Base-by-base conservation (phyloP, 2,797 vertebrate genomes). In the Alca torda region DNA sequence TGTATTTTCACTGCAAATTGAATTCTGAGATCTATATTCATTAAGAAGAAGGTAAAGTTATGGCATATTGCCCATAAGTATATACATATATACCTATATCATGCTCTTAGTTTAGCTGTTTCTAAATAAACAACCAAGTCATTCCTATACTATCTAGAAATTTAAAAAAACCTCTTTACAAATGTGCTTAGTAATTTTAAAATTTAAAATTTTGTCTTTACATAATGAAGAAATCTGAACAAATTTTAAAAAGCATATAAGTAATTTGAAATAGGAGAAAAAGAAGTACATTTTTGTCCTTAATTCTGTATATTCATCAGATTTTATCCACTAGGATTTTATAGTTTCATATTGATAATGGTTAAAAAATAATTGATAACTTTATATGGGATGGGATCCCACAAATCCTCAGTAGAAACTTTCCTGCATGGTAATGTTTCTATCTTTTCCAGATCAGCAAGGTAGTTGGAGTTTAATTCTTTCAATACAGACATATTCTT, bases 11-110 rank as follows among this genome's bases (percentile, higher is more conserved):
- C 25, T 18, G 10, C 7, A 46, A 23, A 26, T 54, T 63, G 15
- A 72, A 83, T 76, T 78, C 33, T 56, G 26, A 46, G 6, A 41
- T 65, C 33, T 74, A 6, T 17, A 18, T 76, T 86, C 10, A 46
- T 43, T 43, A 63, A 89, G 73, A 25, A 69, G 9, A 57, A 46
- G 4, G 24, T 54, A n/a, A 87, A 65, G 5, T 24, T 78, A 56
- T 9, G 2, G 18, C 9, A 24, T 53, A 23, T 43, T 37, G 15
- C 12, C 19, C 10, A 4, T 21, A 79, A 59, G 46, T n/a, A 37
- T 37, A 23, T 35, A 6, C 5, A 30, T 0, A 0, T 33, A 23
- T n/a, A 63, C 17, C 3, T 61, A 10, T 31, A 48, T 65, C 4
- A 33, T 21, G 8, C 54, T 28, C 16, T 39, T 56, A 18, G 4